Evolutionary conservation across 2,113 vertebrate species (phyloP).

Genomic region (Litocranius walleri): DNA sequence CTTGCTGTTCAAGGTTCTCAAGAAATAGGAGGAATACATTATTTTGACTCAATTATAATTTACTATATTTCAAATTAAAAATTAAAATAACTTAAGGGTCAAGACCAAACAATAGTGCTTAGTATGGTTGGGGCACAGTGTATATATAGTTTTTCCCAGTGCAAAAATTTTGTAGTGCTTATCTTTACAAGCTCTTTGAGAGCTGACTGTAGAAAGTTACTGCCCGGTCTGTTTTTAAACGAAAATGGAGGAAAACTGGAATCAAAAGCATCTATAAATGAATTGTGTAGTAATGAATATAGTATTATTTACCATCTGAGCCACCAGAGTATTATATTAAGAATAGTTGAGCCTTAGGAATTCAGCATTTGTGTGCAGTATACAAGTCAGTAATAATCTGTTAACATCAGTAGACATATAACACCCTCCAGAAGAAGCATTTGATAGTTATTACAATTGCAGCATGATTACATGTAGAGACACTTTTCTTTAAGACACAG

Average conservation of each 20-base stretch:
- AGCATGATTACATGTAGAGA: not conserved
- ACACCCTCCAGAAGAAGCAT: not conserved
- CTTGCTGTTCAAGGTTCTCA: not conserved
- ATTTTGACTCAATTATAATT: not conserved
- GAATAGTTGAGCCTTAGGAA: not conserved
- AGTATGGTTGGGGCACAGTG: not conserved
- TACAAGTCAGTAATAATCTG: not conserved
- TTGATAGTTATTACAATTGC: not conserved
- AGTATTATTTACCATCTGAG: not conserved
- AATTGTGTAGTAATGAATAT: not conserved
- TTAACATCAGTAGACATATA: not conserved
- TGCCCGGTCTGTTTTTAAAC: not conserved
- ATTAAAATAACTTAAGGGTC: not conserved
- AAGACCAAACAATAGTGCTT: not conserved
- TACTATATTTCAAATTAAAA: slow-evolving; percentile 14
- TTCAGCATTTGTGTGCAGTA: not conserved
- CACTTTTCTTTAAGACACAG: not conserved
- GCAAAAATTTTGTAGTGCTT: not conserved
- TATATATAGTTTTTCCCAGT: not conserved
- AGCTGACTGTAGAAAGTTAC: not conserved
- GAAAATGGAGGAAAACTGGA: not conserved
- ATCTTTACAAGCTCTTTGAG: not conserved
- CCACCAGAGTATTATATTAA: not conserved
- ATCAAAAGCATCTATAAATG: not conserved
- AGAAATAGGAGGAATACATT: not conserved